A percentile compares a stretch with the other conserved stretches of the same genome.
These are phyloP conservation scores for Tenualosa thibaudeaui DNA, from an alignment of 2,797 vertebrate genomes.

Conservation along the genomic window DNA sequence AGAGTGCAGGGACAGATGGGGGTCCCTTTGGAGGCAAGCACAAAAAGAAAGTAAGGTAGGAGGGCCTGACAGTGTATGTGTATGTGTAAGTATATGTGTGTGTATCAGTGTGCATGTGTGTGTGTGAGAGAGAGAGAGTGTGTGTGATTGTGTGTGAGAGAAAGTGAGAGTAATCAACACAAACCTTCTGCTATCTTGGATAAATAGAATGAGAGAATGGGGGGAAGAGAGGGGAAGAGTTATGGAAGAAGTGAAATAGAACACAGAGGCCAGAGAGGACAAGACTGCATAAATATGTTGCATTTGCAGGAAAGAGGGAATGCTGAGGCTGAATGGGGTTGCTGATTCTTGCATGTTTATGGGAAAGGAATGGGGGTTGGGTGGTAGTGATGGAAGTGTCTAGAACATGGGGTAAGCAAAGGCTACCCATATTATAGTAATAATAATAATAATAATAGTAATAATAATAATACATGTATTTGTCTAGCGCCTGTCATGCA, in stretches of 20 bases:
- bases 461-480: too few species aligned
- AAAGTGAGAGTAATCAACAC: background rate
- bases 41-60: slow-evolving; percentile 77
- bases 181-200: background rate
- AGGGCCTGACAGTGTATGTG: slow-evolving; percentile 64
- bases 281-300: background rate
- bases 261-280: background rate
- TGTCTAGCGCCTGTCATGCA: too few species aligned
- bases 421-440: background rate
- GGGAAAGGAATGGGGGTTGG: background rate
- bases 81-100: slow-evolving; percentile 28
- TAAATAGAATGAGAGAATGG: background rate
- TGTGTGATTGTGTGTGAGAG: background rate
- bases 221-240: slow-evolving; percentile 38
- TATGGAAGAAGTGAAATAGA: background rate
- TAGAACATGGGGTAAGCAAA: background rate
- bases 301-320: background rate
- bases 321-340: background rate
- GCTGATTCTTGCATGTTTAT: slow-evolving; percentile 1
- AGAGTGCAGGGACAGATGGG: slow-evolving; percentile 82
- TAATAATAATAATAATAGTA: too few species aligned
- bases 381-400: background rate
- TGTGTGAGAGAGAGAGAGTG: slow-evolving; percentile 4
- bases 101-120: background rate
- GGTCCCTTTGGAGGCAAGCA: slow-evolving; percentile 71